phyloP scores from a whole-genome alignment of 2,113 vertebrate species.

The Callipepla californica region DNA sequence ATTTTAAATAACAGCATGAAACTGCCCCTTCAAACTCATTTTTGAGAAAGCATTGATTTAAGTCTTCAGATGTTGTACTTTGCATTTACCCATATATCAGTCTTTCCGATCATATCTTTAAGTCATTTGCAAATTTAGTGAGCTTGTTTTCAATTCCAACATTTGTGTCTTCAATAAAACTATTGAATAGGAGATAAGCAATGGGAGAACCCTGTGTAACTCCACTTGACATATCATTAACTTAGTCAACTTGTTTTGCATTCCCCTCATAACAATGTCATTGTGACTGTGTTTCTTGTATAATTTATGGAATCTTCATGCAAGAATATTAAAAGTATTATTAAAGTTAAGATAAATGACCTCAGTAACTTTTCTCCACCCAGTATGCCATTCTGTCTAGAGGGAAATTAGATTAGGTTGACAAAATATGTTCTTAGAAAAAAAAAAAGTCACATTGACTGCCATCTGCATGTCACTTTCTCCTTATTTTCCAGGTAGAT shows the following conservation, averaged over 20 bases:
- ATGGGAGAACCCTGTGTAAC: not conserved
- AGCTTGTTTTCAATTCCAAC: rapidly evolving
- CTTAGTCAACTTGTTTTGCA: not conserved
- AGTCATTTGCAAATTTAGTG: not conserved
- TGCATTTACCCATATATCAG: not conserved
- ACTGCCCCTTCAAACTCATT: not conserved
- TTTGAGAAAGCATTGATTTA: not conserved
- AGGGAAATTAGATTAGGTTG: not conserved
- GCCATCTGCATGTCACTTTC: not conserved
- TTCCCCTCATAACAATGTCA: not conserved
- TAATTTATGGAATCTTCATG: not conserved
- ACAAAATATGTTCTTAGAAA: not conserved
- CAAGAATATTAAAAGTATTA: not conserved
- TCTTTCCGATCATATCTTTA: not conserved
- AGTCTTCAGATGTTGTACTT: not conserved
- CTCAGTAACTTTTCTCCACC: not conserved
- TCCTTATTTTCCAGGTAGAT: not conserved
- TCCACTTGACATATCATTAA: not conserved
- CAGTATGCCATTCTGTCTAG: not conserved
- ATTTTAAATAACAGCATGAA: not conserved
- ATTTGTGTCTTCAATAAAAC: not conserved
- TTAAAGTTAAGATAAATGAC: not conserved
- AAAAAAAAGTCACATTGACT: not conserved
- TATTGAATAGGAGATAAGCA: not conserved
- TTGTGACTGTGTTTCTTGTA: not conserved